Evolutionary conservation across 2,888 invertebrate genomes (phyloP).

Genomic region (Drosophila colorata): DNA sequence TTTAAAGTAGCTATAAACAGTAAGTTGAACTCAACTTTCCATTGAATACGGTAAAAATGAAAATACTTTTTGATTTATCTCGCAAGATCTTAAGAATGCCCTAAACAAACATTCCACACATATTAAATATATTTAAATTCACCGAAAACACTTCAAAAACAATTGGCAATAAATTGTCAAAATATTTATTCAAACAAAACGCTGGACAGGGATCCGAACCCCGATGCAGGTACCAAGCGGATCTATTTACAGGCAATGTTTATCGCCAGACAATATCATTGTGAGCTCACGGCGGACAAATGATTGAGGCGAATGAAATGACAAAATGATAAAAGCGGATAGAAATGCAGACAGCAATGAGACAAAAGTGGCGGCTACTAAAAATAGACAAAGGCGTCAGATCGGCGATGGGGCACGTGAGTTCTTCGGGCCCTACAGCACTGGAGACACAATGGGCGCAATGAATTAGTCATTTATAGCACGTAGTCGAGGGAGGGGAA

Average conservation of each 20-base stretch:
- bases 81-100: background rate
- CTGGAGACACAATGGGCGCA: slow-evolving; percentile 37
- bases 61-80: background rate
- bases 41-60: background rate
- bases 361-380: slow-evolving; percentile 62
- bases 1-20: slow-evolving; percentile 1
- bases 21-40: too few species aligned
- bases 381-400: slow-evolving; percentile 67
- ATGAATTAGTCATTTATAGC: slow-evolving; percentile 78
- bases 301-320: slow-evolving; percentile 60
- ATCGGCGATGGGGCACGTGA: slow-evolving; percentile 21
- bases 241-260: slow-evolving; percentile 11
- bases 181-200: slow-evolving; percentile 30
- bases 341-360: slow-evolving; percentile 43
- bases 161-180: slow-evolving; percentile 60
- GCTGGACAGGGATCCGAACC: background rate
- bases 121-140: slow-evolving; percentile 11
- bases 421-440: slow-evolving; percentile 10
- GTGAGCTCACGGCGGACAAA: slow-evolving; percentile 25
- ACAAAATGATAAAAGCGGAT: slow-evolving; percentile 43
- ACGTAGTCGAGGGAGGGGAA: slow-evolving; percentile 48
- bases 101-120: slow-evolving; percentile 6
- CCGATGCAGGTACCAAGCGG: slow-evolving; percentile 21
- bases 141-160: slow-evolving; percentile 13
- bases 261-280: slow-evolving; percentile 37